phyloP scores from a whole-genome alignment of 2,113 vertebrate genomes.

The Amblyornis subalaris region DNA sequence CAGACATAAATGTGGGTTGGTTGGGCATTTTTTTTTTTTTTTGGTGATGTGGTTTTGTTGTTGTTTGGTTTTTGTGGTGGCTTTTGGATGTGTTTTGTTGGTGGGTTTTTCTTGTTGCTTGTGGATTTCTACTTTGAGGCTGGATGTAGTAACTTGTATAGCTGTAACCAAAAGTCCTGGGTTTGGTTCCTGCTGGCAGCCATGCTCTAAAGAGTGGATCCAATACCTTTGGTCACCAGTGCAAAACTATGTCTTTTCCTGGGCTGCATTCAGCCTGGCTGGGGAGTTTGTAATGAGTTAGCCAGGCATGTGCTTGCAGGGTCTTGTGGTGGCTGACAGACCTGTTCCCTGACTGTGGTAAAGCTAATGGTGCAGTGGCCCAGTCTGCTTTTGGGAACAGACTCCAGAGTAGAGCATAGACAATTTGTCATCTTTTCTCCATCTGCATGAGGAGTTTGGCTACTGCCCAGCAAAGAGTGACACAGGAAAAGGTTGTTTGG shows the following conservation, averaged over 20 bases:
- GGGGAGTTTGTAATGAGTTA: neutral
- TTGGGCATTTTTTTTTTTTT: too few species aligned
- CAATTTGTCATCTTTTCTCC: neutral
- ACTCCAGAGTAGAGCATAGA: neutral
- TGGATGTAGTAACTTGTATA: neutral
- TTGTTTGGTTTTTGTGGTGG: neutral
- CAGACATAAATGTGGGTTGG: rapidly evolving
- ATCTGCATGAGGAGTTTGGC: neutral
- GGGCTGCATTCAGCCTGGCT: neutral
- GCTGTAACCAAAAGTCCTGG: neutral
- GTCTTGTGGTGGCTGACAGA: neutral
- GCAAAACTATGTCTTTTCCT: neutral
- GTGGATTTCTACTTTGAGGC: neutral
- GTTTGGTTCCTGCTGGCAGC: neutral
- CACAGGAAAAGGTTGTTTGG: neutral
- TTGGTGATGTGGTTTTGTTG: too few species aligned
- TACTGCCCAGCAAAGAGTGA: neutral
- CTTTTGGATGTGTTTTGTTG: rapidly evolving
- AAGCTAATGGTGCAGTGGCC: neutral
- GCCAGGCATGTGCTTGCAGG: too few species aligned
- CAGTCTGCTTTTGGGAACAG: neutral
- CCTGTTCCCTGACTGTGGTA: neutral
- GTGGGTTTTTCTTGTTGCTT: neutral
- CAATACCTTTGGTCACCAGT: neutral
- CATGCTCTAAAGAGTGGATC: neutral